Evolutionary conservation across 2,797 vertebrate genomes (phyloP), one percentile per base, ranked within the genome.

Genomic region (Uromys caudimaculatus): DNA sequence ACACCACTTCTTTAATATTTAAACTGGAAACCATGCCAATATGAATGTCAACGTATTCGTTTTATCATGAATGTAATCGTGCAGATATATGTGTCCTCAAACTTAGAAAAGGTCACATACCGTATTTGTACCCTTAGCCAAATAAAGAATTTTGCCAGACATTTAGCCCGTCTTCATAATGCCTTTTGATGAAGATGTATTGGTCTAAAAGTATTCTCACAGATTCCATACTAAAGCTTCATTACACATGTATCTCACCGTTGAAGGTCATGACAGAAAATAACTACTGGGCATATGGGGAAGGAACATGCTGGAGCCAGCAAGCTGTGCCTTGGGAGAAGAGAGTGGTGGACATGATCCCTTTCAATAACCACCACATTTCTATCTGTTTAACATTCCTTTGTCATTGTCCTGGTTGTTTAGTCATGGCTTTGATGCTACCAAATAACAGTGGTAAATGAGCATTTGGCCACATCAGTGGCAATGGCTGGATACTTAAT

Each of bases 361-460:
- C n/a, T 58, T 62, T 71, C 50, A 38, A 44, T 19, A 27, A 58
- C 1, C 32, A 29, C 9, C 7, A 27, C 27, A 27, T 10, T 4
- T 11, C 2, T 54, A 54, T 44, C 44, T 81, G 2, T 32, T 19
- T 85, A 82, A 47, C 9, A 32, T 17, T 89, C 24, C n/a, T 73
- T 54, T 19, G 62, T 86, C 62, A 88, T n/a, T 78, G 32, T 12
- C 21, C 41, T 87, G 27, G 0, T 0, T 47, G 32, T 41, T 54
- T 62, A 71, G 32, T 17, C 24, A 50, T 35, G 50, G 1, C 32
- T 58, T 60, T 32, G 13, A 44, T 41, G 19, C 17, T 85, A 1
- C 44, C 50, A 19, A 27, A 64, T 3, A n/a, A 0, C 23, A 27
- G 3, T n/a, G n/a, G 0, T 9, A 29, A 8, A 3, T 38, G 38